Conservation (phyloP, 2,113 vertebrate species). For the Cichladusa arquata region DNA sequence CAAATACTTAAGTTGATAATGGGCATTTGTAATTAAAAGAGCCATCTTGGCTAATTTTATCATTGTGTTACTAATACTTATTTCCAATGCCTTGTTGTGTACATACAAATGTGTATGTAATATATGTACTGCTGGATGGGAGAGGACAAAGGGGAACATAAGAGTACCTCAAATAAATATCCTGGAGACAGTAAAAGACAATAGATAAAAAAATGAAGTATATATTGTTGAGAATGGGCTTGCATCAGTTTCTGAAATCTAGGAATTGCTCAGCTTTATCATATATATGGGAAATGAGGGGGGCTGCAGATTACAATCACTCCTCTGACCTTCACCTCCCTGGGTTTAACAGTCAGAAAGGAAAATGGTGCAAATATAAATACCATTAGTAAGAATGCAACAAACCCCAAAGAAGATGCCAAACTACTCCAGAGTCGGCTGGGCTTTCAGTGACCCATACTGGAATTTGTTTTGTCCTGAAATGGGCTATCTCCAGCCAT, state of each 20-base stretch:
- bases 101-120: background rate
- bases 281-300: background rate
- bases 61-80: background rate
- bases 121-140: background rate
- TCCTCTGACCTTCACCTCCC: background rate
- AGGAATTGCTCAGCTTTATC: background rate
- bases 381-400: background rate
- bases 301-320: background rate
- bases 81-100: rapidly evolving
- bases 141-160: background rate
- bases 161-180: background rate
- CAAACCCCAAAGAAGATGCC: background rate
- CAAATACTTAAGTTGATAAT: background rate
- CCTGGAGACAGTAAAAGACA: background rate
- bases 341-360: background rate
- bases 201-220: background rate
- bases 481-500: constrained; percentile 31
- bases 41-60: background rate
- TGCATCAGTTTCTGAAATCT: background rate
- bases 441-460: background rate
- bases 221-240: background rate
- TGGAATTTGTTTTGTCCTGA: background rate
- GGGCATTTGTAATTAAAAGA: background rate
- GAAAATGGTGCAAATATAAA: constrained; percentile 5
- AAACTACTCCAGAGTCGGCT: background rate